Percentiles rank a stretch among this genome's conserved stretches.
Evolutionary conservation across 1,140 invertebrate genomes (phyloP).

Genomic region (Hylaeus volcanicus): DNA sequence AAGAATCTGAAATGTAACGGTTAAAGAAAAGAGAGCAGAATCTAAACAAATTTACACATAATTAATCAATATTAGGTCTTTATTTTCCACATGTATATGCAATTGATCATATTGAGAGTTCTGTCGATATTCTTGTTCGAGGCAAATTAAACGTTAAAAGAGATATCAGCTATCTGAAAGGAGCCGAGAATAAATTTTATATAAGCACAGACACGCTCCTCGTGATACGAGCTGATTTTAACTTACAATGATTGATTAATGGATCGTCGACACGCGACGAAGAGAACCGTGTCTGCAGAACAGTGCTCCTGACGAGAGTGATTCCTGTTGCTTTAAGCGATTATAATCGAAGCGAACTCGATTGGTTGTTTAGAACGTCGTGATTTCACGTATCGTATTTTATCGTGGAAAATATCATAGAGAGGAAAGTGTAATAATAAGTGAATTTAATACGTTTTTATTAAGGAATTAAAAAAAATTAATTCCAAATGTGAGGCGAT

Average conservation of each 20-base stretch:
- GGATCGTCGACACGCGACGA: constrained; percentile 7
- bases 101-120: neutral
- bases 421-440: too few relatives aligned
- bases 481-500: too few relatives aligned
- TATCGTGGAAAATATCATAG: too few relatives aligned
- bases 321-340: too few relatives aligned
- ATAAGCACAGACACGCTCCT: neutral
- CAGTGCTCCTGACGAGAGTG: too few relatives aligned
- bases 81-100: neutral
- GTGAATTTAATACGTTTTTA: too few relatives aligned
- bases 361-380: too few relatives aligned
- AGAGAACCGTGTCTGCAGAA: neutral
- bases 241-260: constrained; percentile 12
- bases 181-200: neutral
- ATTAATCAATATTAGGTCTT: too few relatives aligned
- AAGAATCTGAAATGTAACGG: neutral
- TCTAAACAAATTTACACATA: neutral
- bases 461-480: too few relatives aligned
- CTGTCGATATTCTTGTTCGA: neutral
- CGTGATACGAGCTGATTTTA: neutral
- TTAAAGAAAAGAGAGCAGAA: neutral
- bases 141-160: neutral
- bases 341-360: too few relatives aligned
- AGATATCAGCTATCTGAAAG: neutral
- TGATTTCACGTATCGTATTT: too few relatives aligned